A percentile compares a stretch with the other conserved stretches of the same genome.
phyloP scores from a whole-genome alignment of 2,797 vertebrate species.

The Lemur catta region DNA sequence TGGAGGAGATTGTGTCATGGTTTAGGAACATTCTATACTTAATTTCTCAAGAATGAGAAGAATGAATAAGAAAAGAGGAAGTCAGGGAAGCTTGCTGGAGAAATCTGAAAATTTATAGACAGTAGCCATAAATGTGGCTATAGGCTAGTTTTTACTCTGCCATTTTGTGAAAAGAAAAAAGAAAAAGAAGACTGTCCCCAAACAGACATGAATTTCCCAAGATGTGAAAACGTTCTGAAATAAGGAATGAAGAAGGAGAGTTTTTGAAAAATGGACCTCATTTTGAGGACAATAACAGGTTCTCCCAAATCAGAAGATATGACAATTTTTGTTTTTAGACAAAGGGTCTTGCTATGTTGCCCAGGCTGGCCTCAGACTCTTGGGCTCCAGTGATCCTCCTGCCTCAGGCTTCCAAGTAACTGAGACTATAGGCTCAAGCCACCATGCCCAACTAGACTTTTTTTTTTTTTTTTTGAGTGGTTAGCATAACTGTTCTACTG shows the following conservation, averaged over 20 bases:
- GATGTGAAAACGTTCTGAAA: neutral
- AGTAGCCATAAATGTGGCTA: neutral
- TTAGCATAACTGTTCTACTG: neutral
- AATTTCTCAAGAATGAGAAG: neutral
- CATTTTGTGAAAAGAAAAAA: neutral
- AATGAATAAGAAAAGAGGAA: neutral
- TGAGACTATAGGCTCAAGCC: neutral
- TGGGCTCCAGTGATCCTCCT: neutral
- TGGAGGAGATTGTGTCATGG: neutral
- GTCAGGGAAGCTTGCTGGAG: neutral
- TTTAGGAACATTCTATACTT: neutral
- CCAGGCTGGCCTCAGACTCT: neutral
- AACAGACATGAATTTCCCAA: neutral
- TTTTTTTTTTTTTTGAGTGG: neutral
- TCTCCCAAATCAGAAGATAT: constrained; percentile 6
- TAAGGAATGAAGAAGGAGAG: constrained; percentile 16
- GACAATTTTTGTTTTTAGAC: neutral
- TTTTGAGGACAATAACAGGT: neutral
- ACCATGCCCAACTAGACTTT: neutral
- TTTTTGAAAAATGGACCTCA: neutral
- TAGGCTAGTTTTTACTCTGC: neutral
- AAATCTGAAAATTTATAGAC: neutral
- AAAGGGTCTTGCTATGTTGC: neutral
- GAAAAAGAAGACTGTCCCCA: neutral
- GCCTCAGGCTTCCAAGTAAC: neutral